Base-by-base conservation (phyloP, 2,113 vertebrate genomes). In the human (Homo sapiens) region DNA sequence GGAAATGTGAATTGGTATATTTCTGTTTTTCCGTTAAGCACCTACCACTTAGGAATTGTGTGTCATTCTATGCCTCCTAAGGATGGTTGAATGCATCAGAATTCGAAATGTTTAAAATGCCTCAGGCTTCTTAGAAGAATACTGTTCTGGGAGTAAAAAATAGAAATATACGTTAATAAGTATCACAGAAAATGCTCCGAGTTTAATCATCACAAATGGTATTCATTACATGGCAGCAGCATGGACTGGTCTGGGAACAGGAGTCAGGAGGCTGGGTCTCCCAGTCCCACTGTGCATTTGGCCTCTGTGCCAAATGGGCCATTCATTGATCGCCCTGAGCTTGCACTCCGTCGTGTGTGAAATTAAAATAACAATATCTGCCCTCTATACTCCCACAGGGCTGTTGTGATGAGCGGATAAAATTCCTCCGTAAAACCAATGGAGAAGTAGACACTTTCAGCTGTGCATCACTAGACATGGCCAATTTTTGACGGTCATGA, bases 21-120 rank as follows among this genome's bases (percentile, higher is more conserved):
- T 95, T 97, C 75, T 87, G 64, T 66, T 97, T 97, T 97, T 82
- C 45, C 82, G 76, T 94, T 95, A 93, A 94, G 50, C n/a, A 64
- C 82, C 22, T 57, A 45, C 57, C 93, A 50, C 50, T 95, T 92
- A 86, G 82, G 91, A 89, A 59, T 96, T 82, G 30, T 23, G 18
- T 86, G 73, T 75, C 86, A 57, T 89, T 86, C 93, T 96, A 0
- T 80, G 43, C 94, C 79, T 93, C 91, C 78, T 79, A 25, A 82
- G 89, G 86, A 96, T 73, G 45, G 23, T 13, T 48, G 32, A 90
- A 89, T 52, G 61, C 82, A 83, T 93, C 73, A 81, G 73, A 96
- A 94, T 92, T 89, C 81, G 87, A 94, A 94, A 95, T 72, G 61
- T 84, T 43, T 48, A 92, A 96, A 93, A 95, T 82, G 86, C 96